Evolutionary conservation across 2,888 invertebrate species (phyloP).

Genomic region (Dryadula phaetusa): DNA sequence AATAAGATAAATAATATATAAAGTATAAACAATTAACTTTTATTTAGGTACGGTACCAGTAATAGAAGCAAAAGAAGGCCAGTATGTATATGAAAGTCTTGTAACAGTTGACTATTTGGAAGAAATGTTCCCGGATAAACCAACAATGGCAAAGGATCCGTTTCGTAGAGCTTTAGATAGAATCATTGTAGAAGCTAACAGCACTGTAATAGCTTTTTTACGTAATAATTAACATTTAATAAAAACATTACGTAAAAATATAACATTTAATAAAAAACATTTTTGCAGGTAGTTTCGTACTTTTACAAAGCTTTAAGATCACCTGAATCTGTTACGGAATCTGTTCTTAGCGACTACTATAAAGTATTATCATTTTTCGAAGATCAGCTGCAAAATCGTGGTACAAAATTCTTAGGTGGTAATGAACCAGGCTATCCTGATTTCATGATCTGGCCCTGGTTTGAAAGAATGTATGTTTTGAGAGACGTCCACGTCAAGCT

Average conservation of each 20-base stretch:
- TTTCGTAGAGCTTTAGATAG: slow-evolving; percentile 88
- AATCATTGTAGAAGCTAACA: slow-evolving; percentile 84
- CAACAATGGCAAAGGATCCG: slow-evolving; percentile 87
- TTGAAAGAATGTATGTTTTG: slow-evolving; percentile 85
- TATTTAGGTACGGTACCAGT: slow-evolving; percentile 89
- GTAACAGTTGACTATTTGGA: slow-evolving; percentile 92
- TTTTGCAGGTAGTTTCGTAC: slow-evolving; percentile 59
- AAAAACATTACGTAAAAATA: background rate
- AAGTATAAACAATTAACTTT: too few species aligned
- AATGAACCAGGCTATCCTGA: slow-evolving; percentile 89
- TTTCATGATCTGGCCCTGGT: slow-evolving; percentile 95
- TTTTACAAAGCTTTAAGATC: slow-evolving; percentile 55
- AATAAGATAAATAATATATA: too few species aligned
- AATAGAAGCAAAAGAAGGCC: slow-evolving; percentile 86
- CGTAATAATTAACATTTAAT: background rate
- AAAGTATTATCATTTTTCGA: slow-evolving; percentile 86
- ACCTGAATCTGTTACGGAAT: slow-evolving; percentile 61
- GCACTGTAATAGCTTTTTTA: slow-evolving; percentile 56
- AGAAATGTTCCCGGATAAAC: slow-evolving; percentile 87
- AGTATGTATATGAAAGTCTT: slow-evolving; percentile 89
- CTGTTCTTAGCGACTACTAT: slow-evolving; percentile 53
- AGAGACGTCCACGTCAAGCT: slow-evolving; percentile 77
- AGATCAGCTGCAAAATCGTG: slow-evolving; percentile 84
- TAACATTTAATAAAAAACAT: background rate
- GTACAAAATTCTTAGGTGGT: slow-evolving; percentile 86